phyloP scores from a whole-genome alignment of 2,113 vertebrate species.

The Ammodytes dubius region DNA sequence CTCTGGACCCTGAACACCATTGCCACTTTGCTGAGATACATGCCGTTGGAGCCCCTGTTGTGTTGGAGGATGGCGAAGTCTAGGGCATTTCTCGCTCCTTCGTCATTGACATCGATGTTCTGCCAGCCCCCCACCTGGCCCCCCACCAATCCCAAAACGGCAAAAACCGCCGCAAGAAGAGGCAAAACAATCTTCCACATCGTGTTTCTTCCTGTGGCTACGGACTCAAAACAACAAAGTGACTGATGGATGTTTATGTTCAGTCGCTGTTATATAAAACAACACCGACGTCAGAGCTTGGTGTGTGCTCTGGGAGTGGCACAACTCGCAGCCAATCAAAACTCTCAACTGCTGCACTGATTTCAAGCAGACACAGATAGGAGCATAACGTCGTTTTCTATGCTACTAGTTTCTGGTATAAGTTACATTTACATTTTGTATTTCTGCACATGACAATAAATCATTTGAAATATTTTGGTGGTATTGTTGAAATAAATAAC shows the following conservation, averaged over 20 bases:
- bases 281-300: background rate
- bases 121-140: too few species aligned
- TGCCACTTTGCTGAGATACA: slow-evolving; percentile 73
- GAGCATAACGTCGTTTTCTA: too few species aligned
- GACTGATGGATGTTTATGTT: rapidly evolving
- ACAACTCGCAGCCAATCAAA: slow-evolving; percentile 22
- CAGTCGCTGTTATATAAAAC: slow-evolving; percentile 28
- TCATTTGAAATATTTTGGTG: too few species aligned
- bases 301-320: background rate
- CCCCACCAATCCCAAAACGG: slow-evolving; percentile 63
- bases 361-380: too few species aligned
- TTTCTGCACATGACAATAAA: too few species aligned
- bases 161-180: slow-evolving; percentile 44
- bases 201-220: background rate
- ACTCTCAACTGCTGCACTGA: too few species aligned
- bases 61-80: slow-evolving; percentile 85
- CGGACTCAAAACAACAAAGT: background rate
- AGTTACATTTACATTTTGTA: too few species aligned
- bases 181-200: slow-evolving; percentile 52
- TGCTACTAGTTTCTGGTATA: too few species aligned
- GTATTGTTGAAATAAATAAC: too few species aligned
- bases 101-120: background rate
- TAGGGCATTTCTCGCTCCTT: slow-evolving; percentile 74
- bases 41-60: slow-evolving; percentile 86
- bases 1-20: slow-evolving; percentile 71